phyloP scores from a whole-genome alignment of 2,888 invertebrate genomes.

The Therioaphis trifolii region DNA sequence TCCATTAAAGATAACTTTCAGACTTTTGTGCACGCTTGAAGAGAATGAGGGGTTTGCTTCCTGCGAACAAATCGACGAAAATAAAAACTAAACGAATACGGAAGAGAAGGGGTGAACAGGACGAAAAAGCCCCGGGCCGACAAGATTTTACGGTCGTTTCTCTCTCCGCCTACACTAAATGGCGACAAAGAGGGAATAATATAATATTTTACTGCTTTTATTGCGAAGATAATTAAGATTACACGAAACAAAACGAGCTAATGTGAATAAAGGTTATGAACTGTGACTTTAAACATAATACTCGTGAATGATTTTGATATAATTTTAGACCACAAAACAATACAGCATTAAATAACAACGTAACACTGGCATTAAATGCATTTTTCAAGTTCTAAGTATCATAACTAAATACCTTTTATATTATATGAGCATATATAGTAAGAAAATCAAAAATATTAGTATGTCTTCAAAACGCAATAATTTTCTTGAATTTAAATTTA shows the following conservation, averaged over 20 bases:
- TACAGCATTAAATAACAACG: neutral
- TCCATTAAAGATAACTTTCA: conserved; percentile 52
- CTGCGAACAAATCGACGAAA: conserved; percentile 57
- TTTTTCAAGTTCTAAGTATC: neutral
- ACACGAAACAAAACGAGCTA: conserved; percentile 39
- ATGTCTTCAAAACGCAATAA: too few species aligned
- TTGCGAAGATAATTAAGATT: conserved; percentile 39
- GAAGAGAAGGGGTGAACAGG: neutral
- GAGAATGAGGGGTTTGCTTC: conserved; percentile 39
- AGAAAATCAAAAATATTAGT: too few species aligned
- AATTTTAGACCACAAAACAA: conserved; percentile 16
- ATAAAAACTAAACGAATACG: conserved; percentile 57
- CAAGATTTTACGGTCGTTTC: conserved; percentile 57
- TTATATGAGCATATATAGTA: too few species aligned
- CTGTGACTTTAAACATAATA: conserved; percentile 34
- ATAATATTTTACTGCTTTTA: conserved; percentile 56
- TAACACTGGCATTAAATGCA: neutral
- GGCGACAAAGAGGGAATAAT: conserved; percentile 19
- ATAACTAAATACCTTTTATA: neutral
- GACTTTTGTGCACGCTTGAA: conserved; percentile 41
- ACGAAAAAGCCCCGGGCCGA: conserved; percentile 33
- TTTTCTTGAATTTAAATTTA: too few species aligned
- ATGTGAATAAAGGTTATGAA: conserved; percentile 40
- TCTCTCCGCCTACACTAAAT: neutral
- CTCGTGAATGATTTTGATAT: conserved; percentile 23